Percentiles rank a stretch among this genome's conserved stretches.
These are phyloP conservation scores for Pionites leucogaster DNA, from an alignment of 2,113 vertebrate genomes.

Conservation along the genomic window DNA sequence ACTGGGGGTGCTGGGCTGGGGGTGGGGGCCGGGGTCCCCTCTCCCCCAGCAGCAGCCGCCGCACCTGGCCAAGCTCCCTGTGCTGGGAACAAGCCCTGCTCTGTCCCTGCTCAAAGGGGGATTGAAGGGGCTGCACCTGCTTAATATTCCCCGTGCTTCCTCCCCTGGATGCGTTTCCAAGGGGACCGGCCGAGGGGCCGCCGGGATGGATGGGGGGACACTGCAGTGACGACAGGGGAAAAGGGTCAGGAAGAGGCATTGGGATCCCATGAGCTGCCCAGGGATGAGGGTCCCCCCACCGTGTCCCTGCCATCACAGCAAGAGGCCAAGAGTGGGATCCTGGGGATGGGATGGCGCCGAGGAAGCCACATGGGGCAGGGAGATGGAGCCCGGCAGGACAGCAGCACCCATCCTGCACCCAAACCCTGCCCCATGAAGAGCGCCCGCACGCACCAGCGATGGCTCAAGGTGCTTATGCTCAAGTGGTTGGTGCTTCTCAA, in stretches of 20 bases:
- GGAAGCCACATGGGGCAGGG: not conserved
- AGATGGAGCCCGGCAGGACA: not conserved
- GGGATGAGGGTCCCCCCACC: accelerated
- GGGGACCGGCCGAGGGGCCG: conserved; percentile 24
- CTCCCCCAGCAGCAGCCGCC: accelerated
- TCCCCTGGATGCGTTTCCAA: conserved; percentile 32
- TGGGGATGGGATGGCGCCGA: not conserved
- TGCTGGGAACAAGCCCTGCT: not conserved
- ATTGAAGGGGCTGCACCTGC: conserved; percentile 49
- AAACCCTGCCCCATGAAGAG: not conserved
- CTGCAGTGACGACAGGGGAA: accelerated
- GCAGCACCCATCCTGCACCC: not conserved
- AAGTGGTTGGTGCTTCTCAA: not conserved
- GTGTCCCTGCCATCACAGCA: accelerated
- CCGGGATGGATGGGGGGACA: not conserved
- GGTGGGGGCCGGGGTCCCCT: not conserved
- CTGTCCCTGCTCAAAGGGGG: conserved; percentile 37
- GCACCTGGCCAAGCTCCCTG: not conserved
- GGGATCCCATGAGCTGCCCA: not conserved
- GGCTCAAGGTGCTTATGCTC: accelerated
- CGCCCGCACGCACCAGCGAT: accelerated
- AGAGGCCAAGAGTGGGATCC: not conserved
- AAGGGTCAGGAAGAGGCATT: accelerated
- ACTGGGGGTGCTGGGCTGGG: not conserved
- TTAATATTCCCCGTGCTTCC: conserved; percentile 43